A percentile compares a stretch with the other conserved stretches of the same genome.
Conservation (phyloP, 2,888 invertebrate species). For the Chrysodeixis includens region DNA sequence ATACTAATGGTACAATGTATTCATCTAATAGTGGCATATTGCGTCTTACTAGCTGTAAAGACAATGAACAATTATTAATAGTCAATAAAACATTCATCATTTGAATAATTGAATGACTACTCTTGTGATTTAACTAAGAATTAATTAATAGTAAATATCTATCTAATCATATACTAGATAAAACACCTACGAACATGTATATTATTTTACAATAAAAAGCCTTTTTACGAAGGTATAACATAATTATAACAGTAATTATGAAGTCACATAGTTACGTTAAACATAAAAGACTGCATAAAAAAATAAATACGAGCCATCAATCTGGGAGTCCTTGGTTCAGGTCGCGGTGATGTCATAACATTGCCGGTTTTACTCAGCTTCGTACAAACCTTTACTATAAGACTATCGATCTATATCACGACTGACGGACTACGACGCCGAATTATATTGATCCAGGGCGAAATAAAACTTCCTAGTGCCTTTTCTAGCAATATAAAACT, state of each 20-base stretch:
- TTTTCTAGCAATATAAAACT: neutral
- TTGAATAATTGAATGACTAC: neutral
- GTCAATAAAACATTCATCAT: neutral
- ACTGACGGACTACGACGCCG: constrained; percentile 18
- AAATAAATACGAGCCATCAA: constrained; percentile 22
- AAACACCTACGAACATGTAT: neutral
- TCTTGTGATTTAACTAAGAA: neutral
- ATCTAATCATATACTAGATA: neutral
- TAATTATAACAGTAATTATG: neutral
- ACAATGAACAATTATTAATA: constrained; percentile 1
- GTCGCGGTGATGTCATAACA: constrained; percentile 71
- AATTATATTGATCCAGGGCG: constrained; percentile 45
- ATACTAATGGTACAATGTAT: neutral
- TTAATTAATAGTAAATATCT: neutral
- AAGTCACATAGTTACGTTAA: neutral
- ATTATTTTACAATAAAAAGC: too few relatives aligned
- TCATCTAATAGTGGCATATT: neutral
- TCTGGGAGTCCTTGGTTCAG: constrained; percentile 60
- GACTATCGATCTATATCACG: constrained; percentile 46
- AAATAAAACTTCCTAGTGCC: neutral
- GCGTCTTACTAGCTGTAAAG: neutral
- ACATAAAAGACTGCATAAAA: constrained; percentile 11
- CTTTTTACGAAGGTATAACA: neutral
- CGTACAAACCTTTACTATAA: constrained; percentile 33
- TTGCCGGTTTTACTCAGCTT: constrained; percentile 23